A percentile compares a stretch with the other conserved stretches of the same genome.
These are phyloP conservation scores for Podilymbus podiceps DNA, from an alignment of 2,113 vertebrate genomes.

Conservation along the genomic window DNA sequence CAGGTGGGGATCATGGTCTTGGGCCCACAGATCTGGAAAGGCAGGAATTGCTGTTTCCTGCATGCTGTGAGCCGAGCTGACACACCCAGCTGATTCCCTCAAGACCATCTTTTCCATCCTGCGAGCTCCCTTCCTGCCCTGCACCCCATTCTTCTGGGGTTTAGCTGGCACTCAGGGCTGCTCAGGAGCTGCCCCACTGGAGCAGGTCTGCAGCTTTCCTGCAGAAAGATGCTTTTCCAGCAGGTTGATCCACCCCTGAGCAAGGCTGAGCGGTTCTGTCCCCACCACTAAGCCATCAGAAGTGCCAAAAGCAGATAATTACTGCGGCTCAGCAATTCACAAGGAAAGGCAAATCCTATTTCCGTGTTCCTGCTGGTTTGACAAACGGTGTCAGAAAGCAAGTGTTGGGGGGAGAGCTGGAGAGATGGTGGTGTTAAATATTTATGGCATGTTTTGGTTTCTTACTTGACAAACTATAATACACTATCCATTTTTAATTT, in stretches of 20 bases:
- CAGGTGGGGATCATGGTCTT: neutral
- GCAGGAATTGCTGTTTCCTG: neutral
- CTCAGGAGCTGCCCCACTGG: neutral
- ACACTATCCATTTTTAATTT: slow-evolving; percentile 74
- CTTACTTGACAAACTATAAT: slow-evolving; percentile 72
- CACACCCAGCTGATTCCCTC: neutral
- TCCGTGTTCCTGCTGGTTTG: slow-evolving; percentile 50
- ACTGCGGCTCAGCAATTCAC: slow-evolving; percentile 6
- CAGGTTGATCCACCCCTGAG: neutral
- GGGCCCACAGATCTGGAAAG: neutral
- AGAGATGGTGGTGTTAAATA: slow-evolving; percentile 66
- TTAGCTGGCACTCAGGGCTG: neutral
- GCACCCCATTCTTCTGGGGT: neutral
- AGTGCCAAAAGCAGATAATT: slow-evolving; percentile 49
- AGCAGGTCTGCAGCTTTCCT: neutral
- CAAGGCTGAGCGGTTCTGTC: neutral
- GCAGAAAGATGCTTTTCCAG: neutral
- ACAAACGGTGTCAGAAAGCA: slow-evolving; percentile 57
- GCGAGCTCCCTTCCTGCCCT: neutral
- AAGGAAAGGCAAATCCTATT: slow-evolving; percentile 60
- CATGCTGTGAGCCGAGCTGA: neutral
- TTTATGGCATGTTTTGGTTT: slow-evolving; percentile 71
- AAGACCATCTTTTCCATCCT: neutral
- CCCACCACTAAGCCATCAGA: slow-evolving; percentile 18
- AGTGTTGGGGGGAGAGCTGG: neutral